phyloP scores from a whole-genome alignment of 2,113 vertebrate genomes.

The Phalacrocorax brasilianus region DNA sequence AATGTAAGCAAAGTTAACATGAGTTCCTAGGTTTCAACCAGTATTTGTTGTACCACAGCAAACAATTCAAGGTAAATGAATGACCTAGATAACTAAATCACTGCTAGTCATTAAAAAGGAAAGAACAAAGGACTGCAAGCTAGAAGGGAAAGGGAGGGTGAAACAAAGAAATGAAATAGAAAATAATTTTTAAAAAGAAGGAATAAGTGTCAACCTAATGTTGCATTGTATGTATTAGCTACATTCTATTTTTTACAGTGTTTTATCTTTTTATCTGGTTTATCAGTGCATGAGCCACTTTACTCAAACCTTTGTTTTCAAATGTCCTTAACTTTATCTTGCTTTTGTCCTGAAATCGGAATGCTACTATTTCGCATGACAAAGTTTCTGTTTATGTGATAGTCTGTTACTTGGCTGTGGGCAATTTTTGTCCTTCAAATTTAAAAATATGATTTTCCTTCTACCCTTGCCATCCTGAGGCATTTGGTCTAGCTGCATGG shows the following conservation, averaged over 20 bases:
- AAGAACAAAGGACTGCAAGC: constrained; percentile 32
- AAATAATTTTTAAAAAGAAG: background rate
- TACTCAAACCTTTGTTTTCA: constrained; percentile 43
- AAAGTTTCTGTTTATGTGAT: constrained; percentile 38
- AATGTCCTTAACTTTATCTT: constrained; percentile 61
- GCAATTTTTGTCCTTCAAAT: constrained; percentile 54
- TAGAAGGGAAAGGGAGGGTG: background rate
- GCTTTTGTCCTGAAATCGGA: constrained; percentile 49
- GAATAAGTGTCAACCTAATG: background rate
- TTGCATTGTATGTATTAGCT: background rate
- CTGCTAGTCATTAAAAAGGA: constrained; percentile 31
- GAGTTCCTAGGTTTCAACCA: background rate
- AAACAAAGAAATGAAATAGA: constrained; percentile 15
- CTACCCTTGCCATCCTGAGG: constrained; percentile 6
- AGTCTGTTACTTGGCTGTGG: constrained; percentile 35
- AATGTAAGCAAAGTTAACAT: background rate
- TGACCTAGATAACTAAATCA: constrained; percentile 57
- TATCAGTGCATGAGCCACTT: constrained; percentile 33
- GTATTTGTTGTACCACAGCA: constrained; percentile 11
- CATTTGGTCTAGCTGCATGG: constrained; percentile 14
- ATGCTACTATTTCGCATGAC: constrained; percentile 24
- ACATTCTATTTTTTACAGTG: background rate
- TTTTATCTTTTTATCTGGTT: constrained; percentile 43
- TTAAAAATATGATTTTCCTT: constrained; percentile 35
- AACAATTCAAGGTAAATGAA: constrained; percentile 51